Conservation (phyloP, 2,888 invertebrate genomes). For the Himalopsyche tibetana region DNA sequence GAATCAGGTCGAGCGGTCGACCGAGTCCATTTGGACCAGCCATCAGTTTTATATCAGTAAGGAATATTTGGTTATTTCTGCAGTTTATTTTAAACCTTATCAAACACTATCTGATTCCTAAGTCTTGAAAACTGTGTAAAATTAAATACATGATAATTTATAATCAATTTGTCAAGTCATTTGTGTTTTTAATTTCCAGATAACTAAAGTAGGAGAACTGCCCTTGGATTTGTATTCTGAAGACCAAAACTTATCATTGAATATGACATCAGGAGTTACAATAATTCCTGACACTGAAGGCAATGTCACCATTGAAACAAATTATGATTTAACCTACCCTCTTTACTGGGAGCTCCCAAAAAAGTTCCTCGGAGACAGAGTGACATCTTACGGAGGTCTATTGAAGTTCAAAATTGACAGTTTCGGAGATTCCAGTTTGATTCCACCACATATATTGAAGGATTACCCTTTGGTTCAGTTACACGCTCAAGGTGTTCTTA, state of each 20-base stretch:
- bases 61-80: not conserved
- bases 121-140: too few relatives aligned
- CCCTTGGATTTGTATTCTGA: slow-evolving; percentile 69
- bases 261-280: slow-evolving; percentile 78
- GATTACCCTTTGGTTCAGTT: slow-evolving; percentile 89
- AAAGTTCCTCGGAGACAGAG: slow-evolving; percentile 90
- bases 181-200: slow-evolving; percentile 57
- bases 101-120: too few relatives aligned
- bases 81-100: too few relatives aligned
- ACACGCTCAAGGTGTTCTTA: slow-evolving; percentile 84
- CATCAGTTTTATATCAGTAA: slow-evolving; percentile 63
- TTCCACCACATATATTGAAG: slow-evolving; percentile 77
- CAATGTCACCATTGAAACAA: slow-evolving; percentile 76
- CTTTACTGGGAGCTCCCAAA: slow-evolving; percentile 90
- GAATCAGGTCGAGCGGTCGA: slow-evolving; percentile 47
- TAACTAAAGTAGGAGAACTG: slow-evolving; percentile 70
- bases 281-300: slow-evolving; percentile 79
- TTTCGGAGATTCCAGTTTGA: slow-evolving; percentile 78
- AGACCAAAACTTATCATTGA: slow-evolving; percentile 74
- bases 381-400: slow-evolving; percentile 93
- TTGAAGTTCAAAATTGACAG: slow-evolving; percentile 87
- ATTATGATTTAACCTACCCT: slow-evolving; percentile 76
- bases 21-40: slow-evolving; percentile 49
- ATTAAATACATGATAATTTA: too few relatives aligned
- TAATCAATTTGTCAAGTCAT: not conserved